Base-by-base conservation (phyloP, 2,888 invertebrate species). In the Nineta flava region DNA sequence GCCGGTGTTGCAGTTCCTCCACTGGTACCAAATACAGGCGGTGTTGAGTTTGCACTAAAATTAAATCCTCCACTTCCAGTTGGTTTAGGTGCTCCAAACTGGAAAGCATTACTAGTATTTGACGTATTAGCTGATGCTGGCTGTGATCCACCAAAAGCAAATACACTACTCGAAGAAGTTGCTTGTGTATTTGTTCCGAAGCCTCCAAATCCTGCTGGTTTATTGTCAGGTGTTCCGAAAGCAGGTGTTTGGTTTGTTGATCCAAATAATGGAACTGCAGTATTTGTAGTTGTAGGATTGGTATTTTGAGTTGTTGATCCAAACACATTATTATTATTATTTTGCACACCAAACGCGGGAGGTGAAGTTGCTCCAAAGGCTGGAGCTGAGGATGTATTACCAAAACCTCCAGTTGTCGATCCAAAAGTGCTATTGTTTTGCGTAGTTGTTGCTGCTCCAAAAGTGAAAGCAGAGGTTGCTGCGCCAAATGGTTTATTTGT, bases 51-150 rank as follows among this genome's bases (percentile, higher is more conserved):
- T 6, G 64, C 58, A 16, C 56, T 58, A 47, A 67, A 67, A 51
- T 63, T 63, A 52, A 66, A 67, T 34, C 64, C 65, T 50, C 56
- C 56, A 45, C 48, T 52, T 55, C 50, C 47, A 60, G 63, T 59
- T 53, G 60, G 50, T 47, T 61, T 61, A 15, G 60, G 46, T 21
- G 60, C 42, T 3, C 56, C 58, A 55, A 63, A 62, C 50, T 64
- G 59, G 49, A 62, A 64, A 1, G 62, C 46, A 7, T 51, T 38
- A 0, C 55, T 10, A 1, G 53, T 32, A 21, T 16, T 53, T 55
- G 40, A 48, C 56, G 17, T 15, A 49, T 16, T 40, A 31, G 19
- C 19, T 13, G 15, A 47, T 40, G 31, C 48, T 9, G 48, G 5
- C 12, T n/a, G 46, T 55, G 57, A 7, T 47, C 52, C 52, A 1